Base-by-base conservation (phyloP, 1,140 invertebrate genomes). In the Parapsyche elsis region DNA sequence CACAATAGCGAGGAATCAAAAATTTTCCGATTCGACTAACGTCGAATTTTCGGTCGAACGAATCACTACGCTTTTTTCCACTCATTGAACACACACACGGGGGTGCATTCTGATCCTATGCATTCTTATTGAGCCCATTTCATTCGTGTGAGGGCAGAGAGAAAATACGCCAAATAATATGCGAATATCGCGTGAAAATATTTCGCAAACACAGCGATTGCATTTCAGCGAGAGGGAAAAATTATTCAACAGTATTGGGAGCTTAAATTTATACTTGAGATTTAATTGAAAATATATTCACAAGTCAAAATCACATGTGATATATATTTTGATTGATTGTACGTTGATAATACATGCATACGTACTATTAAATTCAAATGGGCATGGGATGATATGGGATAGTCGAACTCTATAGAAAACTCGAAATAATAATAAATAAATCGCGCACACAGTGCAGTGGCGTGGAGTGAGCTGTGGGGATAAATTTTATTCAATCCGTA, bases 401-500 rank as follows among this genome's bases (percentile, higher is more conserved):
- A n/a, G n/a, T n/a, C n/a, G n/a, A n/a, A n/a, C n/a, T n/a, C n/a
- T n/a, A n/a, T n/a, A n/a, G n/a, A n/a, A n/a, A n/a, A n/a, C n/a
- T n/a, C n/a, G n/a, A n/a, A n/a, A 38, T 38, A 38, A 38, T 38
- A 38, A 38, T 38, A 38, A 38, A 1, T 7, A 38, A 38, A 38
- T 7, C 7, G 30, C 10, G 2, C 49, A 53, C 49, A 53, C 45
- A 46, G n/a, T n/a, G n/a, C n/a, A n/a, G 2, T 53, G 49, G 12
- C 16, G 16, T 53, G 2, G 16, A 53, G 16, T 53, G 2, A 4
- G 7, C 30, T 1, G 16, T 9, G 57, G 19, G 64, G 24, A 67
- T 67, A 67, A 26, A 67, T 67, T 67, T 67, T 24, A 23, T 26
- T 26, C 64, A 67, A 9, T 67, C 64, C 5, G 21, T 26, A 67